A percentile compares a stretch with the other conserved stretches of the same genome.
phyloP scores from a whole-genome alignment of 1,140 invertebrate genomes.

The Bilobella aurantiaca region DNA sequence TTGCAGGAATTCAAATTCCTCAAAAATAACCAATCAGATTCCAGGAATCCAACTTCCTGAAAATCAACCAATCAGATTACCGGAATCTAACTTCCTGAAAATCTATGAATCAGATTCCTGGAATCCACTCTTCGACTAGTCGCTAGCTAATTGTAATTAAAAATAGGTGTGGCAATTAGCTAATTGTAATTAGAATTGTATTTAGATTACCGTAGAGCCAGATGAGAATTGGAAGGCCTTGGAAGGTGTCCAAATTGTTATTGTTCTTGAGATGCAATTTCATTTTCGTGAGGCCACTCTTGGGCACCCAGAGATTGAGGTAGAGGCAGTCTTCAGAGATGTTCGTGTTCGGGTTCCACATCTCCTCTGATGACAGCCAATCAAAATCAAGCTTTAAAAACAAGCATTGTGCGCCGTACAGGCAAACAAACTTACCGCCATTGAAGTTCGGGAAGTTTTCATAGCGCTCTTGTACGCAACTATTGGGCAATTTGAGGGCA shows the following conservation, averaged over 20 bases:
- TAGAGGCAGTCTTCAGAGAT: constrained; percentile 89
- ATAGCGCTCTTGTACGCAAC: constrained; percentile 65
- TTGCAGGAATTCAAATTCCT: too few species aligned
- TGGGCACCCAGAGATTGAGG: constrained; percentile 83
- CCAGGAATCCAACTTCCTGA: too few species aligned
- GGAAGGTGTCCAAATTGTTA: constrained; percentile 38
- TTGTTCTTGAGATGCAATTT: constrained; percentile 43
- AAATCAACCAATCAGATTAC: too few species aligned
- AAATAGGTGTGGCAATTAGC: too few species aligned
- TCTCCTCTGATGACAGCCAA: constrained; percentile 60
- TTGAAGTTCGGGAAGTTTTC: constrained; percentile 78
- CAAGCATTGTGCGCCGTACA: too few species aligned
- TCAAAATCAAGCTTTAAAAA: too few species aligned
- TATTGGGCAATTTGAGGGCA: constrained; percentile 67
- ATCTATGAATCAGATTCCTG: too few species aligned
- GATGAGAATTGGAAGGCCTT: constrained; percentile 60
- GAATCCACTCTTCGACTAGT: too few species aligned
- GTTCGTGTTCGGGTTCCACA: constrained; percentile 91
- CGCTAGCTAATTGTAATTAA: too few species aligned
- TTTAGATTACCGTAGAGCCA: constrained; percentile 54
- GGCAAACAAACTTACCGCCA: constrained; percentile 47
- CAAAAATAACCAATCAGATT: too few species aligned
- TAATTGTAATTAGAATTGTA: too few species aligned
- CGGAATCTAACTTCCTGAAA: too few species aligned
- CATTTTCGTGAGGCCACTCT: constrained; percentile 44